Conservation (phyloP, 2,888 invertebrate species). For the Masnerella sp. region DNA sequence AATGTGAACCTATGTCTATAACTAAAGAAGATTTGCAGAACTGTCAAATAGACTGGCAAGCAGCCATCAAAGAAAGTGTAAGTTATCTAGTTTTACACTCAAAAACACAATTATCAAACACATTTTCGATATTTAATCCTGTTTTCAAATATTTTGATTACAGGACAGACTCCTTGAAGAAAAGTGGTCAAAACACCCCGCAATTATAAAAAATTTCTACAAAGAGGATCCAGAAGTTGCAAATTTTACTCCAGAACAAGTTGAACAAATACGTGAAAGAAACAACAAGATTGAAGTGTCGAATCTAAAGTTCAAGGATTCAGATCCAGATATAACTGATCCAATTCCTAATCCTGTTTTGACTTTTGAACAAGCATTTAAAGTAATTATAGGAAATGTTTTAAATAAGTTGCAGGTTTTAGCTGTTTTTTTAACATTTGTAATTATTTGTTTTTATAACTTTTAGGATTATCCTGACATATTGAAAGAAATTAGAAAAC, state of each 20-base stretch:
- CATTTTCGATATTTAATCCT: too few species aligned
- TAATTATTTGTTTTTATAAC: conserved; percentile 7
- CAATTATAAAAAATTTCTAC: conserved; percentile 90
- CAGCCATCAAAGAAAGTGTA: too few species aligned
- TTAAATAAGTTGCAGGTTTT: not conserved
- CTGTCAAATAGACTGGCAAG: too few species aligned
- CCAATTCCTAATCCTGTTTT: conserved; percentile 87
- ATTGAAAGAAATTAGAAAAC: conserved; percentile 87
- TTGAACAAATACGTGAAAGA: conserved; percentile 81
- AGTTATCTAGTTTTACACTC: too few species aligned
- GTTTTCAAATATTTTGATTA: too few species aligned
- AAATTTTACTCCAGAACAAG: conserved; percentile 82
- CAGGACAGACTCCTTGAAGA: conserved; percentile 76
- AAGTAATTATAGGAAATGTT: conserved; percentile 56
- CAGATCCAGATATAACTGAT: conserved; percentile 69
- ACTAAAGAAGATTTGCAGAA: too few species aligned
- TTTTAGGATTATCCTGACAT: conserved; percentile 87
- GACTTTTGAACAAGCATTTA: conserved; percentile 85
- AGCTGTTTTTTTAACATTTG: conserved; percentile 12
- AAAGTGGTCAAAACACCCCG: conserved; percentile 83
- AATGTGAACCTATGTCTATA: too few species aligned
- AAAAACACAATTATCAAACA: too few species aligned
- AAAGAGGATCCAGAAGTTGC: conserved; percentile 85
- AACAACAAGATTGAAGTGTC: conserved; percentile 88
- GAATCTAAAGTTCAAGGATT: conserved; percentile 81